Percentiles rank a stretch among this genome's conserved stretches.
Conservation (phyloP, 2,797 vertebrate species). For the Chaetodon trifasciatus region DNA sequence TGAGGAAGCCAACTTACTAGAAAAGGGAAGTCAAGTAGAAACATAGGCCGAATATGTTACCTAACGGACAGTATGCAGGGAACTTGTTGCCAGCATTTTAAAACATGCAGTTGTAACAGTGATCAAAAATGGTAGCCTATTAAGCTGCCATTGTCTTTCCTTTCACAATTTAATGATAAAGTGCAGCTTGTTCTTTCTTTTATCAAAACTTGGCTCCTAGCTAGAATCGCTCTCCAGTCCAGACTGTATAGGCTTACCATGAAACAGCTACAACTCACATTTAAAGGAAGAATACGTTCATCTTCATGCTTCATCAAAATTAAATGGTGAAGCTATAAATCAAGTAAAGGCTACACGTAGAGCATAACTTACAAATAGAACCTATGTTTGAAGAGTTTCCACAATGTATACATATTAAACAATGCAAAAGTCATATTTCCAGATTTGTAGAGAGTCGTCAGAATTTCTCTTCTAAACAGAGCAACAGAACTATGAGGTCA, state of each 20-base stretch:
- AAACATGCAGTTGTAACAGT: not conserved
- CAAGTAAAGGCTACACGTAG: not conserved
- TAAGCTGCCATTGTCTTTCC: not conserved
- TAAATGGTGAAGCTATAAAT: not conserved
- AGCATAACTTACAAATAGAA: no score
- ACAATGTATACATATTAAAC: not conserved
- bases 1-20: constrained; percentile 71
- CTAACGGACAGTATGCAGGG: not conserved
- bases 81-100: constrained; percentile 13
- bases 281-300: not conserved
- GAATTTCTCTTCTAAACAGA: not conserved
- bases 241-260: not conserved
- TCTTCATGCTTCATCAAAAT: not conserved
- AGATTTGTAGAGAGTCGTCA: not conserved
- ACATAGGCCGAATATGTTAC: not conserved
- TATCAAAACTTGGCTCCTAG: not conserved
- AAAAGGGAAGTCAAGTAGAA: constrained; percentile 72
- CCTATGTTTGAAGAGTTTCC: not conserved
- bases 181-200: not conserved
- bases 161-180: not conserved
- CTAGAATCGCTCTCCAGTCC: not conserved
- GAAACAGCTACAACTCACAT: not conserved
- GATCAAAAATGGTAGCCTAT: not conserved
- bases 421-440: not conserved
- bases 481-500: not conserved